These are phyloP conservation scores for Drosophila leonis DNA, from an alignment of 2,888 invertebrate species.

Conservation along the genomic window DNA sequence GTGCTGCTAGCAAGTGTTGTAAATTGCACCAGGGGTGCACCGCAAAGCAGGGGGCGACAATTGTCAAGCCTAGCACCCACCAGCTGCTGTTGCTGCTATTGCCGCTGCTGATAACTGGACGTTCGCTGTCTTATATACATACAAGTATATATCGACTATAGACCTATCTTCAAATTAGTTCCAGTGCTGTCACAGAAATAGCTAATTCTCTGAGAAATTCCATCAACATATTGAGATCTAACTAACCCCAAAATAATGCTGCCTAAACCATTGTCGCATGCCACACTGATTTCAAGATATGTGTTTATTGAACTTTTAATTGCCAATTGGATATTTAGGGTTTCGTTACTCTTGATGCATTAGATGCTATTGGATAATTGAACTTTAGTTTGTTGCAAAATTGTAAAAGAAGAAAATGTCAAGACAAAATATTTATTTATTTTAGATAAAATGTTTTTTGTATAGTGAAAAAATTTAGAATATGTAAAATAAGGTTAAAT, in stretches of 20 bases:
- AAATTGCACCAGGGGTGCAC: conserved; percentile 41
- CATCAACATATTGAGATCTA: conserved; percentile 41
- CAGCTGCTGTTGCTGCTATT: conserved; percentile 12
- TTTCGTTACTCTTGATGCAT: not conserved
- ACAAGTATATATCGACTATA: not conserved
- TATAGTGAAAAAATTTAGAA: no score
- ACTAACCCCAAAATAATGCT: conserved; percentile 12
- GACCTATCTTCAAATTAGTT: conserved; percentile 50
- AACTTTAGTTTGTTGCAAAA: not conserved
- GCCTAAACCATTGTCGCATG: conserved; percentile 10
- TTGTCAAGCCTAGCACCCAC: conserved; percentile 22
- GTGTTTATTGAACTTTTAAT: conserved; percentile 12
- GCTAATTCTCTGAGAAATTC: conserved; percentile 20
- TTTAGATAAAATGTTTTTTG: no score
- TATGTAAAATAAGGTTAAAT: no score
- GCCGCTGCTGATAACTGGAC: conserved; percentile 35
- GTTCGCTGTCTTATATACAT: conserved; percentile 1
- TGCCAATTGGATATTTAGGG: not conserved
- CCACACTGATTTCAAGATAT: conserved; percentile 10
- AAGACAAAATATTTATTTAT: no score
- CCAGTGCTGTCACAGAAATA: conserved; percentile 39
- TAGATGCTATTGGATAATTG: not conserved
- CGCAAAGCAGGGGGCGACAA: conserved; percentile 31
- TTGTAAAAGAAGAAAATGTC: not conserved
- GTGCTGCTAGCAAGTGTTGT: conserved; percentile 66